Percentiles rank a stretch among this genome's conserved stretches.
Evolutionary conservation across 2,113 vertebrate species (phyloP).

Genomic region (Chroicocephalus ridibundus): DNA sequence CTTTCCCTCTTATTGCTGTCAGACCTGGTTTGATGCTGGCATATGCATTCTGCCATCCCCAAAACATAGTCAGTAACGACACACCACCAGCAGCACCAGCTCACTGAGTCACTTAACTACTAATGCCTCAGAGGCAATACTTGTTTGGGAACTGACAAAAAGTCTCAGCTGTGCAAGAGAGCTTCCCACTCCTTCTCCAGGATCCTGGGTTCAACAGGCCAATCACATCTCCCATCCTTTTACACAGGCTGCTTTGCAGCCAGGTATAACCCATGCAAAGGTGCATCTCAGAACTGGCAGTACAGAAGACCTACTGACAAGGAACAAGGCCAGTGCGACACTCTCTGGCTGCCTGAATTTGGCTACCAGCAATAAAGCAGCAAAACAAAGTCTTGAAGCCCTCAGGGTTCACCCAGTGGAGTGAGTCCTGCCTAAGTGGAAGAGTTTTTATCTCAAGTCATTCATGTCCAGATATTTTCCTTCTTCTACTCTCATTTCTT

Average conservation of each 20-base stretch:
- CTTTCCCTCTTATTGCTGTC: background rate
- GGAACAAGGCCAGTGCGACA: rapidly evolving
- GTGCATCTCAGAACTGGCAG: background rate
- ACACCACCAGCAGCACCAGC: background rate
- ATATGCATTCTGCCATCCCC: background rate
- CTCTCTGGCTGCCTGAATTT: background rate
- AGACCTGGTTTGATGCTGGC: background rate
- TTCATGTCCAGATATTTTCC: background rate
- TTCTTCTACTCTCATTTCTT: background rate
- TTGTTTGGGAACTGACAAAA: background rate
- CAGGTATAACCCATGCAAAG: background rate
- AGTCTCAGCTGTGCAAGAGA: background rate
- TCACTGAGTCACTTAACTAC: background rate
- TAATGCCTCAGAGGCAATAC: background rate
- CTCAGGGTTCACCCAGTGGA: background rate
- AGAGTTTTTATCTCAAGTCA: background rate
- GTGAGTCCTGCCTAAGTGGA: background rate
- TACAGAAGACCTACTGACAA: background rate
- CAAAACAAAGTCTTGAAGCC: background rate
- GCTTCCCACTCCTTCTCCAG: background rate
- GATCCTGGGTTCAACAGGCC: background rate
- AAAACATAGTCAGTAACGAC: background rate
- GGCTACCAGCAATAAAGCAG: background rate
- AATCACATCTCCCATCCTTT: background rate
- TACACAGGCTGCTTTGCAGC: background rate